Conservation (phyloP, 92 coral and sea anemone genomes). For the Pocillopora grandis region DNA sequence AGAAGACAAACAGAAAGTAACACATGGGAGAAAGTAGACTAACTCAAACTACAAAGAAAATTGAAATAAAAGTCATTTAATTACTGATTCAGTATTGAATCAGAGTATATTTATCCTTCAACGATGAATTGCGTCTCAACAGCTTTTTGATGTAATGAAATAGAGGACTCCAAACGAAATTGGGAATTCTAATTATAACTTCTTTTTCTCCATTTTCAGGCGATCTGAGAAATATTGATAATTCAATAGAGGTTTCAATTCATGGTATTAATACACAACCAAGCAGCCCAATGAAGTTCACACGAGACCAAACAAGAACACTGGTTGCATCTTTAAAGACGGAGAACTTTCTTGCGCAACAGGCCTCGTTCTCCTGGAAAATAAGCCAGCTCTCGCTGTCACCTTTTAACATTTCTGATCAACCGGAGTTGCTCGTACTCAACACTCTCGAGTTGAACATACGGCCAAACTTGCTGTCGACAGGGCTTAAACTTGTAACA, state of each 20-base stretch:
- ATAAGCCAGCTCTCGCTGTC: background rate
- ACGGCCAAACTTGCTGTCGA: background rate
- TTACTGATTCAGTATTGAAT: no score
- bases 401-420: background rate
- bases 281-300: background rate
- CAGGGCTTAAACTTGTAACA: background rate
- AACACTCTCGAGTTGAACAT: conserved; percentile 5
- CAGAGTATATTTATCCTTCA: no score
- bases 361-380: background rate
- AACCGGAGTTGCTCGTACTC: background rate
- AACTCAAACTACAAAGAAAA: no score
- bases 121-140: no score
- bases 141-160: no score
- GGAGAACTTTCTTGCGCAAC: background rate
- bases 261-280: background rate
- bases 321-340: background rate
- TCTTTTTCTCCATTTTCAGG: background rate
- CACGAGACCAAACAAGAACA: conserved; percentile 11
- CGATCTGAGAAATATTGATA: background rate
- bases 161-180: no score
- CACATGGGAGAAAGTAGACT: no score
- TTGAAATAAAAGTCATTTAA: no score
- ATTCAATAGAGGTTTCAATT: background rate
- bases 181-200: background rate
- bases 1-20: background rate